Base-by-base conservation (phyloP, 2,888 invertebrate genomes). In the Arrhopalites spinosus region DNA sequence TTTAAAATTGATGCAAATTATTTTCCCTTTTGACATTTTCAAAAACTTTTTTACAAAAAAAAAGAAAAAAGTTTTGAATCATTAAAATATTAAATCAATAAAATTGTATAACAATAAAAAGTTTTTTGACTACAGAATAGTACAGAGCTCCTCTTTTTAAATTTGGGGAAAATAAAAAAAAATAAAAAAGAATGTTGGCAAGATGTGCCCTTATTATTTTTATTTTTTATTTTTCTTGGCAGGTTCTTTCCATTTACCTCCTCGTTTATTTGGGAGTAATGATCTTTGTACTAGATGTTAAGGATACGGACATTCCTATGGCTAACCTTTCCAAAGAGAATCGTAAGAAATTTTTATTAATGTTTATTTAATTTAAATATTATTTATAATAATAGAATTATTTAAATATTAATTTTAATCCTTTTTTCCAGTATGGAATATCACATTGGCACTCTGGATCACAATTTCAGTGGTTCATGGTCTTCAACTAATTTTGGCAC, bases 251-350 rank as follows among this genome's bases (percentile, higher is more conserved):
- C 25, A 59, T 73, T 17, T 73, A 73, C 36, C 27, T 73, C 29
- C 59, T 73, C 23, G 63, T 63, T 43, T 73, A 73, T 43, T 56
- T 73, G 63, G 73, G 63, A 20, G 43, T 64, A 15, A 73, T 73
- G 73, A 63, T 73, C 45, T 73, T 73, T 27, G 1, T 73, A 5
- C 45, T 73, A 47, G 73, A 73, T 7, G 29, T 63, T 63, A 73
- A 73, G 20, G 73, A 73, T 47, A 73, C 73, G 64, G 73, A 73
- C 43, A 73, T 73, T 29, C 73, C 73, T 23, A 20, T 47, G 27
- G 63, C 43, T 13, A 8, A 20, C 20, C 50, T 73, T 15, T 63
- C 73, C 2, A 8, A 27, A 27, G 27, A 63, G 25, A 63, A 73
- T 45, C 73, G 73, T 73, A 64, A 73, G 73, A 25, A 17, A 25